Base-by-base conservation (phyloP, 2,113 vertebrate species). In the Zosterops borbonicus region DNA sequence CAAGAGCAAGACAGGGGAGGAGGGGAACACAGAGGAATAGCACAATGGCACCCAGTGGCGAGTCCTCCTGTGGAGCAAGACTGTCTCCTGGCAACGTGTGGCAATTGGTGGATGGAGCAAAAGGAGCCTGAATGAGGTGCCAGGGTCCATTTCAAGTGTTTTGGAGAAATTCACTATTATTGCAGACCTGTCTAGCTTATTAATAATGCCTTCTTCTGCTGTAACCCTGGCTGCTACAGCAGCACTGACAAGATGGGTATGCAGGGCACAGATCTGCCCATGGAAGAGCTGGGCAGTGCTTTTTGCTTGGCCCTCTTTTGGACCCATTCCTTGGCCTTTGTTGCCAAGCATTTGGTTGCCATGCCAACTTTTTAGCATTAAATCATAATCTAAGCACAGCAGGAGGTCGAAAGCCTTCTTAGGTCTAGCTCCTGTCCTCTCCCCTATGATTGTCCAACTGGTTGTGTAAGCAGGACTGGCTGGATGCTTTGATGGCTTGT, bases 31-130 rank as follows among this genome's bases (percentile, higher is more conserved):
- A 41, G 69, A 37, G 56, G 39, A 15, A 16, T 62, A 94, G 29
- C 62, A 94, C 91, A 95, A 94, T 81, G 83, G 92, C 70, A 53
- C 69, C 46, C 67, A 67, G 84, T 19, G 84, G 76, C 6, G 2
- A 93, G 81, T 71, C 89, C 74, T 58, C 19, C 6, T 49, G 69
- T 14, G 49, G 79, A 95, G 76, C 79, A 49, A 83, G 55, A 21
- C 91, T 6, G 96, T 97, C 79, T 94, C 97, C 95, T 85, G 92
- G 97, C 97, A 97, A 97, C 94, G 20, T 13, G 63, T 53, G 74
- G 55, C 74, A 59, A 50, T 12, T 2, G 3, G 60, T 58, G 77
- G 69, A 82, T 0, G 0, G 73, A 70, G 84, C 11, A 3, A 89
- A 93, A 92, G 59, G 56, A 90, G 76, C 23, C 79, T 50, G 52